Percentiles rank a stretch among this genome's conserved stretches.
Conservation (phyloP, 2,888 invertebrate genomes). For the Antitype chi region DNA sequence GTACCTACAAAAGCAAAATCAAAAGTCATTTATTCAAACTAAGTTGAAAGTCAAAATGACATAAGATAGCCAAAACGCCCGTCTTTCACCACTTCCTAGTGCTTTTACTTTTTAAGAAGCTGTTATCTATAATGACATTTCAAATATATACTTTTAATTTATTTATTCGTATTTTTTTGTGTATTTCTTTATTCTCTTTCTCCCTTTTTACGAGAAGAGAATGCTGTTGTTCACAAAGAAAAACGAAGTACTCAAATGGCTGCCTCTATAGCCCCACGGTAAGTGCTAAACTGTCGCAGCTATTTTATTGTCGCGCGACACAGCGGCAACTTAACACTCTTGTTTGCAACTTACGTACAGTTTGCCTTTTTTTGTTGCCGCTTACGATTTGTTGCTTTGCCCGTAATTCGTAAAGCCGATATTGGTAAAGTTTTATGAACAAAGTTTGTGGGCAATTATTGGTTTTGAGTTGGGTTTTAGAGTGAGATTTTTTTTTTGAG, state of each 20-base stretch:
- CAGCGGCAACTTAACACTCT: constrained; percentile 80
- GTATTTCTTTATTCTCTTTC: too few relatives aligned
- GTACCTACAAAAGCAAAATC: too few relatives aligned
- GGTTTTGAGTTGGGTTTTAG: constrained; percentile 28
- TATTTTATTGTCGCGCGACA: constrained; percentile 82
- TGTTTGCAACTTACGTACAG: constrained; percentile 80
- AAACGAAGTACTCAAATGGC: constrained; percentile 31
- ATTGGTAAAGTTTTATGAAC: constrained; percentile 79
- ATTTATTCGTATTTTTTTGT: too few relatives aligned
- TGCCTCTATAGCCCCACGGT: constrained; percentile 66
- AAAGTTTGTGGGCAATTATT: constrained; percentile 56
- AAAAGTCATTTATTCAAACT: too few relatives aligned
- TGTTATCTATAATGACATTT: too few relatives aligned
- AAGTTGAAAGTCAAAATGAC: too few relatives aligned
- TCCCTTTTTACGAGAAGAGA: too few relatives aligned
- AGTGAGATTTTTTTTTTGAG: not conserved
- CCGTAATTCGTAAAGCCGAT: constrained; percentile 78
- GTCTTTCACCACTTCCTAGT: too few relatives aligned
- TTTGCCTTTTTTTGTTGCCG: constrained; percentile 76
- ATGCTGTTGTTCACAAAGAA: too few relatives aligned
- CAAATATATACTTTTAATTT: too few relatives aligned
- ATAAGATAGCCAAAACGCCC: too few relatives aligned
- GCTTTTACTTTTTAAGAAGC: too few relatives aligned
- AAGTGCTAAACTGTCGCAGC: constrained; percentile 81
- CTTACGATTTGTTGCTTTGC: constrained; percentile 80